phyloP scores from a whole-genome alignment of 2,888 invertebrate genomes.

The Prenolepis imparis region DNA sequence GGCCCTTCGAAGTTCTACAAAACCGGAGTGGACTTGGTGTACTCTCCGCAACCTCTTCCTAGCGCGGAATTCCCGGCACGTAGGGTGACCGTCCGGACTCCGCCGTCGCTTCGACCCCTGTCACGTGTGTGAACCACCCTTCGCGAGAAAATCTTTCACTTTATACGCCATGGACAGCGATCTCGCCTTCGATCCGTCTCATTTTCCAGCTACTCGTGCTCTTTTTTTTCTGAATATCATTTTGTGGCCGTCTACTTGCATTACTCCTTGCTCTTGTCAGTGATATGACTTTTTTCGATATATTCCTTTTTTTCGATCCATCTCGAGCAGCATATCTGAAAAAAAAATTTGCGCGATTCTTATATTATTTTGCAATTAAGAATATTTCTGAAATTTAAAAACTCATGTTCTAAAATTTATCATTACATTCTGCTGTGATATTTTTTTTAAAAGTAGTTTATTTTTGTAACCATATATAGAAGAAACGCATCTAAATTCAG shows the following conservation, averaged over 20 bases:
- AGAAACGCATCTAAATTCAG: background rate
- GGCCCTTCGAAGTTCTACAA: constrained; percentile 55
- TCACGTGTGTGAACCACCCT: constrained; percentile 74
- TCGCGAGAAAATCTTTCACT: constrained; percentile 84
- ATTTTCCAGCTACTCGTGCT: constrained; percentile 45
- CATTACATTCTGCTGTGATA: background rate
- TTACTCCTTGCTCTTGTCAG: constrained; percentile 62
- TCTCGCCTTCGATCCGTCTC: constrained; percentile 64
- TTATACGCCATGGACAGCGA: constrained; percentile 84
- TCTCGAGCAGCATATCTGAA: constrained; percentile 28
- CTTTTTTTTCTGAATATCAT: constrained; percentile 82
- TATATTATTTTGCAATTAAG: background rate
- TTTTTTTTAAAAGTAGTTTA: no score
- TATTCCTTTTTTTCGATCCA: constrained; percentile 59
- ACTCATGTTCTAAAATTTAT: background rate
- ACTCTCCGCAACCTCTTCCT: constrained; percentile 58
- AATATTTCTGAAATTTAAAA: background rate
- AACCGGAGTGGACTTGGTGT: constrained; percentile 60
- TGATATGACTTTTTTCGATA: constrained; percentile 61
- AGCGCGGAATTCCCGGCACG: constrained; percentile 80
- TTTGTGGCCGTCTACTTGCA: constrained; percentile 78
- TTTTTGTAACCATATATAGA: background rate
- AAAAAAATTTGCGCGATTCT: background rate
- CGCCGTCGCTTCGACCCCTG: constrained; percentile 79
- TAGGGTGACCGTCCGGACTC: constrained; percentile 79